Conservation (phyloP, 2,888 invertebrate species). For the Chironomus tentans region DNA sequence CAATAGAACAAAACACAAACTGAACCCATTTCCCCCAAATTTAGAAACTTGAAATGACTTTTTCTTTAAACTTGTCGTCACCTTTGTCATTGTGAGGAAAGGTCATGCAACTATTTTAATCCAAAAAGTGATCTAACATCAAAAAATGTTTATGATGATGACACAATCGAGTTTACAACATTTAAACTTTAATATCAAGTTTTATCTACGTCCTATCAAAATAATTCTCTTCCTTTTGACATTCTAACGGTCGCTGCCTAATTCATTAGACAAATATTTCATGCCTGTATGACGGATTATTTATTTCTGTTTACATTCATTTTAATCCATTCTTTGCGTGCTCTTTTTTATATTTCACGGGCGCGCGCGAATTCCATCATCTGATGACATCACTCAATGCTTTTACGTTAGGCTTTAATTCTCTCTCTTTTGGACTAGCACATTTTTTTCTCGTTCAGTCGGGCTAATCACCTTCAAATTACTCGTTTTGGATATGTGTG, state of each 20-base stretch:
- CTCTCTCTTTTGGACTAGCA: neutral
- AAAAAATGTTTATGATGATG: neutral
- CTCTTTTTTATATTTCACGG: neutral
- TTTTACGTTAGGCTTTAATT: neutral
- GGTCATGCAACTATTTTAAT: neutral
- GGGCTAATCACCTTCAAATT: constrained; percentile 22
- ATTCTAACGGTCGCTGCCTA: neutral
- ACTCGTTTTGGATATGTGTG: constrained; percentile 15
- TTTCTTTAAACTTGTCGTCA: neutral
- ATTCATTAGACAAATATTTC: neutral
- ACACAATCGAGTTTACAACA: neutral
- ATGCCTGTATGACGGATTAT: neutral
- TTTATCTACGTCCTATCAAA: neutral
- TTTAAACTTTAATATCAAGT: neutral
- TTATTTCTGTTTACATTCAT: constrained; percentile 14
- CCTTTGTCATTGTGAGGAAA: neutral
- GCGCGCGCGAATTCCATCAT: constrained; percentile 12
- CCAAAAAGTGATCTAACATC: no score
- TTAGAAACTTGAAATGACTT: no score
- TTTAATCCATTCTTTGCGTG: neutral
- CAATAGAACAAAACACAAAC: no score
- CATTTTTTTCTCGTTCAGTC: neutral
- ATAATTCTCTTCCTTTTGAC: no score
- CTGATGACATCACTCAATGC: constrained; percentile 6
- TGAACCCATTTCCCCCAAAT: no score